Conservation (phyloP, 1,140 invertebrate genomes). For the Charaxes varanes region DNA sequence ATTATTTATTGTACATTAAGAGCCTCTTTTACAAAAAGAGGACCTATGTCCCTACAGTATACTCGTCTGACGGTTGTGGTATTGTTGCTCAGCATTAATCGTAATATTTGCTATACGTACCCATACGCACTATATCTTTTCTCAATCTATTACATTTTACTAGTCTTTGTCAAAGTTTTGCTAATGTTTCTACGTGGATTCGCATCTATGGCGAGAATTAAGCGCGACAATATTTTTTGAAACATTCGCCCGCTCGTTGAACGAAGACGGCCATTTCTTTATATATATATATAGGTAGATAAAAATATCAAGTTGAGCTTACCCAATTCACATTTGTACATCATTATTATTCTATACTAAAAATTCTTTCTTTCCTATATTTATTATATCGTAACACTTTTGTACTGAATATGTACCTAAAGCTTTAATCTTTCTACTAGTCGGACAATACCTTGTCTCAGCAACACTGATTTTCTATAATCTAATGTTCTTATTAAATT, state of each 20-base stretch:
- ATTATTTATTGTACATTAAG: too few relatives aligned
- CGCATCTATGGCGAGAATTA: slow-evolving; percentile 38
- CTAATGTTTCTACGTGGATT: too few relatives aligned
- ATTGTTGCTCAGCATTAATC: slow-evolving; percentile 54
- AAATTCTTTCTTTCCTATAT: neutral
- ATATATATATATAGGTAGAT: neutral
- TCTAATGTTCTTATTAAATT: slow-evolving; percentile 4
- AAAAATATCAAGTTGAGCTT: slow-evolving; percentile 15
- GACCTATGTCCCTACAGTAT: too few relatives aligned
- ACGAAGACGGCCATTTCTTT: too few relatives aligned
- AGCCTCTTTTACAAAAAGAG: too few relatives aligned
- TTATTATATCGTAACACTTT: slow-evolving; percentile 8
- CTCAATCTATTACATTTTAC: slow-evolving; percentile 2
- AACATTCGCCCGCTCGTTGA: slow-evolving; percentile 24
- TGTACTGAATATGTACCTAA: slow-evolving; percentile 9
- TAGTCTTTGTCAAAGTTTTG: slow-evolving; percentile 8
- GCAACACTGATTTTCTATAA: neutral
- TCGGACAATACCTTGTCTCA: slow-evolving; percentile 5
- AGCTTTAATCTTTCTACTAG: slow-evolving; percentile 11
- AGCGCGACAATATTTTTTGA: slow-evolving; percentile 55
- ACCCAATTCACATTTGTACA: too few relatives aligned
- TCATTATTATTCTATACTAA: too few relatives aligned
- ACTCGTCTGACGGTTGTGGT: slow-evolving; percentile 45
- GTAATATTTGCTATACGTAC: slow-evolving; percentile 28
- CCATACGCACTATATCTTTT: slow-evolving; percentile 19